A percentile compares a stretch with the other conserved stretches of the same genome.
Evolutionary conservation across 2,113 vertebrate species (phyloP).

Genomic region (Circaetus cinerascens): DNA sequence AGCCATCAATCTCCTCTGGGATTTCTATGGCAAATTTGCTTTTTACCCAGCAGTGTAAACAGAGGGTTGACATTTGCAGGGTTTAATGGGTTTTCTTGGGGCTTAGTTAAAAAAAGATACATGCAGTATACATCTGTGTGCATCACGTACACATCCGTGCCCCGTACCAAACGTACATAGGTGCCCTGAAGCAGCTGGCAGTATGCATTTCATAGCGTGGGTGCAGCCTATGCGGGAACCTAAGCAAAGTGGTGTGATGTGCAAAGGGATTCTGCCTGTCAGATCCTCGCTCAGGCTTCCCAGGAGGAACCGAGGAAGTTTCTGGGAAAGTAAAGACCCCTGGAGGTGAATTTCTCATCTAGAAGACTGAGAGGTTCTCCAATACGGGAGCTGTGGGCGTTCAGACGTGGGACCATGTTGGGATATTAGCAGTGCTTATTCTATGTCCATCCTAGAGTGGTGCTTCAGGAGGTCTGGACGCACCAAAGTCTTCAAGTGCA

Average conservation of each 20-base stretch:
- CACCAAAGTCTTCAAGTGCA: not conserved
- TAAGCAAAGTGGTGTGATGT: not conserved
- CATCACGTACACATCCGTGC: not conserved
- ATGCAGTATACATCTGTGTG: not conserved
- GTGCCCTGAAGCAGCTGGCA: not conserved
- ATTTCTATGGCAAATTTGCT: constrained; percentile 22
- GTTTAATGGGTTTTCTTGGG: constrained; percentile 25
- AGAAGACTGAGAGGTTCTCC: not conserved
- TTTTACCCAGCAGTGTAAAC: constrained; percentile 32
- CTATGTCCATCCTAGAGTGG: not conserved
- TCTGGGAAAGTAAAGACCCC: not conserved
- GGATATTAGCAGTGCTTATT: not conserved
- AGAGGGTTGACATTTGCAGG: constrained; percentile 41
- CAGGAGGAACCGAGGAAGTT: not conserved
- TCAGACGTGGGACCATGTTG: rapidly evolving
- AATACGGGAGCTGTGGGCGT: rapidly evolving
- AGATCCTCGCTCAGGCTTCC: not conserved
- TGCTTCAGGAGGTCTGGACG: not conserved
- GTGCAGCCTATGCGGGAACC: not conserved
- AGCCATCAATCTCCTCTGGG: not conserved
- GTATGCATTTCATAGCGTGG: not conserved
- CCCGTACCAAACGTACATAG: rapidly evolving
- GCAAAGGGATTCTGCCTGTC: not conserved
- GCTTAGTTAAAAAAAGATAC: constrained; percentile 12
- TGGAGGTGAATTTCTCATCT: not conserved